A percentile compares a stretch with the other conserved stretches of the same genome.
Evolutionary conservation across 2,113 vertebrate genomes (phyloP).

Genomic region (Prinia subflava): DNA sequence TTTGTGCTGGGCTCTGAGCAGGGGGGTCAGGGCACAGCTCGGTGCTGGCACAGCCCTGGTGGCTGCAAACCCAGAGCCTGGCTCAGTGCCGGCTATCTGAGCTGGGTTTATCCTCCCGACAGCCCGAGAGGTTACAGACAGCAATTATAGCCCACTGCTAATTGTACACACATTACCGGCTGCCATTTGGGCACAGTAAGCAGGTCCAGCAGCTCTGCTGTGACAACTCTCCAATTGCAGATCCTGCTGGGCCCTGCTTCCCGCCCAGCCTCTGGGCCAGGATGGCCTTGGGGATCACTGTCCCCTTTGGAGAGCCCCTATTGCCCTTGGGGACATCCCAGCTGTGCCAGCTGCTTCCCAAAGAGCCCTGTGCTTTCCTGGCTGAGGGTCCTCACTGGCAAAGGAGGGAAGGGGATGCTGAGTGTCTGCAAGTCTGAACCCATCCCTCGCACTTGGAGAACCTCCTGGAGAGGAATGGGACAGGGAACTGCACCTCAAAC

Average conservation of each 20-base stretch:
- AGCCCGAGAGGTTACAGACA: neutral
- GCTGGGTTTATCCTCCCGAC: neutral
- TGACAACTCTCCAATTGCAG: accelerated
- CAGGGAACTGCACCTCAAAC: neutral
- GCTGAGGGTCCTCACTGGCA: neutral
- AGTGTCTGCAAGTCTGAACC: neutral
- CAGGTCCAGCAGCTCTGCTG: neutral
- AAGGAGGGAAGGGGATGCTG: neutral
- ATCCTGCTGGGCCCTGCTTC: neutral
- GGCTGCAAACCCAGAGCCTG: neutral
- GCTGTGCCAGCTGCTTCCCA: neutral
- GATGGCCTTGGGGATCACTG: neutral
- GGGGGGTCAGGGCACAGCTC: neutral
- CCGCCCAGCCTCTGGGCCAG: neutral
- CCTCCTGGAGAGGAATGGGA: accelerated
- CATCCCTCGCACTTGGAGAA: neutral
- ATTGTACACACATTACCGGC: neutral
- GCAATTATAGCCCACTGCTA: neutral
- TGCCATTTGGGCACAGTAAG: neutral
- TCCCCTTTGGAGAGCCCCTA: neutral
- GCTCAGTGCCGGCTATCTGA: accelerated
- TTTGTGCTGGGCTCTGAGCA: neutral
- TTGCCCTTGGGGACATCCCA: neutral
- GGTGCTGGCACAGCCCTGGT: neutral
- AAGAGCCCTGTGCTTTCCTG: accelerated